These are phyloP conservation scores for Kryphioiulus occultus DNA, from an alignment of 2,888 invertebrate genomes.

Conservation along the genomic window DNA sequence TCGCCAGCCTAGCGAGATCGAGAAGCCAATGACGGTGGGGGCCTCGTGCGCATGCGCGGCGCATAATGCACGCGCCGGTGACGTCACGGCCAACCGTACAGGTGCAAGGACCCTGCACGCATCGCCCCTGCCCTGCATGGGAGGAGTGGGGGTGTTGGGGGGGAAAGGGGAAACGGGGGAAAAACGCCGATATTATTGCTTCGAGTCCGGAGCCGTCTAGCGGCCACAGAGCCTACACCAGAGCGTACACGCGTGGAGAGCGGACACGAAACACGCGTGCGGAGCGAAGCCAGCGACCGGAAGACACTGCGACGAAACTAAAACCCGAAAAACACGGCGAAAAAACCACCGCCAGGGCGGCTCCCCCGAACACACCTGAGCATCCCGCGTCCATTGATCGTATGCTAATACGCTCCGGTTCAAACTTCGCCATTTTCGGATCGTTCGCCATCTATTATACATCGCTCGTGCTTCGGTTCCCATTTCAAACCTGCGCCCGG, in stretches of 20 bases:
- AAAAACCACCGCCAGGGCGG: not conserved
- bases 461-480: not conserved
- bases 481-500: not conserved
- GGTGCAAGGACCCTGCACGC: conserved; percentile 27
- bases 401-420: too few relatives aligned
- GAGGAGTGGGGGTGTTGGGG: too few relatives aligned
- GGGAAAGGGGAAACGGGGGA: not conserved
- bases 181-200: not conserved
- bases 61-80: conserved; percentile 46
- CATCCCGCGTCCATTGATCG: too few relatives aligned
- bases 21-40: not conserved
- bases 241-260: too few relatives aligned
- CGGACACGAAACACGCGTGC: not conserved
- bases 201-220: not conserved
- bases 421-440: not conserved
- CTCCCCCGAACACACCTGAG: too few relatives aligned
- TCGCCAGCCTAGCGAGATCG: not conserved
- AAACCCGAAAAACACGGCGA: not conserved
- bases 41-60: conserved; percentile 43
- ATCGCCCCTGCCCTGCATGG: not conserved
- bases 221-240: not conserved
- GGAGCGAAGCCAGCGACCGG: not conserved
- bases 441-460: not conserved
- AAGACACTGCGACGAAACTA: not conserved
- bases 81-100: conserved; percentile 48